Base-by-base conservation (phyloP, 2,113 vertebrate species). In the Recurvirostra avosetta region DNA sequence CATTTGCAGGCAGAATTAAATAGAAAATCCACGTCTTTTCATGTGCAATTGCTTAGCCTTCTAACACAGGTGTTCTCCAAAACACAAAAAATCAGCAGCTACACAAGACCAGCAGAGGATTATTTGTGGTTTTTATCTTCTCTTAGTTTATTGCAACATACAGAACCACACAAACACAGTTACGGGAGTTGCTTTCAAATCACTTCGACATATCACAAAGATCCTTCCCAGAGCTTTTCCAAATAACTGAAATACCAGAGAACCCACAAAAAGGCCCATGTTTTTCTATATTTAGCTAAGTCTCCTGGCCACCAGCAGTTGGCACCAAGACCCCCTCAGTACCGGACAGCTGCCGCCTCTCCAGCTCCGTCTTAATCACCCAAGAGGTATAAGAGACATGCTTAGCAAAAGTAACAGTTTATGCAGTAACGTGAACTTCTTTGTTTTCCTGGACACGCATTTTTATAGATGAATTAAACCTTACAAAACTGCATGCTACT, bases 191-290 rank as follows among this genome's bases (percentile, higher is more conserved):
- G 75, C 77, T 68, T 92, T 82, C 88, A 75, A 15, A 74, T 55
- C 53, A 12, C 38, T 55, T 8, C 15, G 23, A 70, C 2, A 0
- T 20, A 93, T 83, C 70, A 75, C 58, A 56, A 40, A 77, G 55
- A 63, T 71, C 50, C 90, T 67, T 58, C 55, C 56, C 80, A 73
- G n/a, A 77, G 75, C 72, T 76, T 55, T 89, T 67, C 47, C 90
- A 95, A 92, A 82, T 86, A 86, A 62, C 82, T 80, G 77, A 55
- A 93, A 95, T 95, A 85, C 90, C 96, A 96, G 47, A 80, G 68
- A 93, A 85, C 50, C 58, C 95, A 85, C 76, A 72, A 76, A 90
- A 93, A 81, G 40, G 52, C 22, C 61, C 52, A 17, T 74, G 68
- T 68, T 92, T 49, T 79, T 43, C 91, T 93, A 88, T 72, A 81